These are phyloP conservation scores for Cantharis nigra DNA, from an alignment of 2,888 invertebrate species.

Conservation along the genomic window DNA sequence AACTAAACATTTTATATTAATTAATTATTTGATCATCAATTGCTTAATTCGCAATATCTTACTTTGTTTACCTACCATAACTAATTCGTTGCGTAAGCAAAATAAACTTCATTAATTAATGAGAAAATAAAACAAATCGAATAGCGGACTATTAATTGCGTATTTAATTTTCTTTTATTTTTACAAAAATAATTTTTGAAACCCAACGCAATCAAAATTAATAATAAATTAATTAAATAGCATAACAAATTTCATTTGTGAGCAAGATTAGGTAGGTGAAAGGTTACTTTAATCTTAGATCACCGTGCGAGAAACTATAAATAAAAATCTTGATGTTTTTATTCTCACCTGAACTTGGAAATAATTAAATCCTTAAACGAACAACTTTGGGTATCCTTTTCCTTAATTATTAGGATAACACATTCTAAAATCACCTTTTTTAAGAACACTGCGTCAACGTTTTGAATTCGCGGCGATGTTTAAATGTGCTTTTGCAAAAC, in stretches of 20 bases:
- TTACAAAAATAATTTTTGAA: background rate
- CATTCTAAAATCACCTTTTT: background rate
- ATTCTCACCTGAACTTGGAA: background rate
- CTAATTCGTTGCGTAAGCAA: background rate
- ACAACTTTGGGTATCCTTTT: background rate
- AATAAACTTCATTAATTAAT: background rate
- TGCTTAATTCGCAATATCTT: background rate
- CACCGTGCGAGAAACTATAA: slow-evolving; percentile 19
- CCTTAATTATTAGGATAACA: background rate
- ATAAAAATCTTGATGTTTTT: slow-evolving; percentile 1
- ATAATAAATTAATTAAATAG: background rate
- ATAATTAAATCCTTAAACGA: background rate
- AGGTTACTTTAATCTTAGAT: slow-evolving; percentile 28
- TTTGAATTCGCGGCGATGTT: slow-evolving; percentile 14
- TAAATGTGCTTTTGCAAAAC: slow-evolving; percentile 28
- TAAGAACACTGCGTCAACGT: background rate
- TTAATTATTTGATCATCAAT: background rate
- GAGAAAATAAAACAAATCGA: background rate
- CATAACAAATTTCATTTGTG: background rate
- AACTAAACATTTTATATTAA: background rate
- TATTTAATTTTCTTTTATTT: background rate
- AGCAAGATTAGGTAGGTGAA: slow-evolving; percentile 16
- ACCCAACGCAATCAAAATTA: background rate
- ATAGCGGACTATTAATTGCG: background rate
- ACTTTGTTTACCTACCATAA: background rate